Evolutionary conservation across 2,113 vertebrate genomes (phyloP).

Genomic region (Rhea americana): DNA sequence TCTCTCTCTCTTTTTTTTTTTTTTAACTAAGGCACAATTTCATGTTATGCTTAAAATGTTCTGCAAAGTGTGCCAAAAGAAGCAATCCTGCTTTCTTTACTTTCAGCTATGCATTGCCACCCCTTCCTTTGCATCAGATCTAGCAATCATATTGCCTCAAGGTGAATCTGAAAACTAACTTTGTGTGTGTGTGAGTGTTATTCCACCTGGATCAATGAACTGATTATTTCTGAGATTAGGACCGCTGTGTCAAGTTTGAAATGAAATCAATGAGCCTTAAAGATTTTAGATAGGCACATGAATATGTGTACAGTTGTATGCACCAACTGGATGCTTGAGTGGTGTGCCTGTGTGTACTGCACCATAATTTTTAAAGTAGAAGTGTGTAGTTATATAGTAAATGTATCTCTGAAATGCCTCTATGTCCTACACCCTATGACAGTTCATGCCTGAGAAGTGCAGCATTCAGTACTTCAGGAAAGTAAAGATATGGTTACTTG

Average conservation of each 20-base stretch:
- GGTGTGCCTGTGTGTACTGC: neutral
- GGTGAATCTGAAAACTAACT: neutral
- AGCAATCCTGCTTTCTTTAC: neutral
- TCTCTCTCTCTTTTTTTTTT: too few relatives aligned
- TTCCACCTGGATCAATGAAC: neutral
- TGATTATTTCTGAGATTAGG: neutral
- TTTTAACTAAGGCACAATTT: neutral
- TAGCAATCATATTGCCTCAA: neutral
- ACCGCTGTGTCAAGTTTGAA: neutral
- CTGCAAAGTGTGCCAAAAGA: neutral
- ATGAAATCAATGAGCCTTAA: neutral
- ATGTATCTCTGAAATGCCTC: neutral
- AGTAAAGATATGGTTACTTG: accelerated
- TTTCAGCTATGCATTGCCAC: accelerated
- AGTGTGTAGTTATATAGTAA: neutral
- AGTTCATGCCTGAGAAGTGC: neutral
- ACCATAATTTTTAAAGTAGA: neutral
- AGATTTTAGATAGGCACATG: neutral
- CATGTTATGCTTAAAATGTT: neutral
- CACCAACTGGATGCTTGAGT: neutral
- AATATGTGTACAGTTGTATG: neutral
- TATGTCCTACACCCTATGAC: neutral
- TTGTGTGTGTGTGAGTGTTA: neutral
- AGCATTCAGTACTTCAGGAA: neutral
- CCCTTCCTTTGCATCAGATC: neutral